Evolutionary conservation across 2,113 vertebrate genomes (phyloP), one percentile per base, ranked within the genome.

Genomic region (Craseonycteris thonglongyai): DNA sequence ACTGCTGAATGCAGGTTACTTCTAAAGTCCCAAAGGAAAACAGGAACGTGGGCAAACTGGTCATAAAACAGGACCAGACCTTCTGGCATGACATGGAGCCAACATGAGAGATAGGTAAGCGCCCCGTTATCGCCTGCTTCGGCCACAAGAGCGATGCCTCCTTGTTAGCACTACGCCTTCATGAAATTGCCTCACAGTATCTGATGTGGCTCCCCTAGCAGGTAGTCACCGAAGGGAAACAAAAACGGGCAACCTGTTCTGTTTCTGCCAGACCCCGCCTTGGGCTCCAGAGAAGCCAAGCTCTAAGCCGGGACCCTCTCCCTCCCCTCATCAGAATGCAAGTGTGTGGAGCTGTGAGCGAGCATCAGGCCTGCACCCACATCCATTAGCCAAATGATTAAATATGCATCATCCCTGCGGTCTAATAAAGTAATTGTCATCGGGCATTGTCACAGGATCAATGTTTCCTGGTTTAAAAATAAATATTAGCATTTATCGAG

Each of bases 401-500:
- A 58, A 78, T 24, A 66, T 0, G 38, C 45, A 42, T 19, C 92
- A 71, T 83, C 92, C 91, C 86, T 38, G 78, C 22, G 40, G 86
- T 56, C 8, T 47, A 79, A 96, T 0, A 82, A 89, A 97, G 93
- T 86, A 81, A 93, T 56, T 56, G 74, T 87, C 83, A 96, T 1
- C 51, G 91, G 94, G 90, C 90, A n/a, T 18, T n/a, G 94, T 72
- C 94, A 94, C 87, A 85, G 94, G 95, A 95, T 75, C 93, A 69
- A 24, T 80, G 13, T 38, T 79, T 95, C 80, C 88, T 76, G 95
- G 93, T 84, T 95, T 81, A 92, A 96, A 96, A 96, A 95, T 61
- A 97, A 97, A 94, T 91, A 90, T 90, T 40, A 38, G 76, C 95
- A 69, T 96, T 91, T 95, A 89, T 49, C 76, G 54, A 76, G 66